Evolutionary conservation across 1,140 invertebrate species (phyloP), one percentile per base, ranked within the genome.

Genomic region (Conus betulinus): DNA sequence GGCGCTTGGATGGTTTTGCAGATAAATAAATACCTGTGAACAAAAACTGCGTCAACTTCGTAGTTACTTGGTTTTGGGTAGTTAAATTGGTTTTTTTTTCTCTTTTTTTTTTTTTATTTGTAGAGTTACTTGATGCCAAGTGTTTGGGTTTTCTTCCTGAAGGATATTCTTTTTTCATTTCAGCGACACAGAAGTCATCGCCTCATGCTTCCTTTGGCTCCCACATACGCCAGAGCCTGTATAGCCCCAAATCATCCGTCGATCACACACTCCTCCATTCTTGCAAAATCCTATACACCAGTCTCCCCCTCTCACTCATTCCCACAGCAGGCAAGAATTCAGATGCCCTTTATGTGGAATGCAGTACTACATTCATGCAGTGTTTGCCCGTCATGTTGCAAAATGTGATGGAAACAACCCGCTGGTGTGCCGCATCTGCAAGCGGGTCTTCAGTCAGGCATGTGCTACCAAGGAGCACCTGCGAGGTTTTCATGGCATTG

Each of bases 381-480:
- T 57, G 39, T 57, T 87, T 17, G 71, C n/a, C 51, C 67, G 85
- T 8, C 85, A 87, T 25, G 53, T 55, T 6, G 51, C 71, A 17
- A 87, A 87, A 57, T 87, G 85, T 57, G 85, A 87, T 57, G 85
- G 85, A 27, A 78, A 27, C 85, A 87, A 87, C 71, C 85, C 71
- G 51, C 85, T 87, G 39, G 71, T 87, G 52, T 87, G 85, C 27
- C 71, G 57, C 13, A 27, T 87, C 71, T 87, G 85, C 71, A 87
- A 85, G 51, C 85, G 89, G 15, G 85, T 85, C 13, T 90, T 88
- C 85, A 90, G 89, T 71, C 89, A 90, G 78, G 88, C 88, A 55
- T 90, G 89, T 87, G 89, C 89, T 1, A 78, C 88, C 10, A 90
- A 90, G 39, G 89, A 90, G 83, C 89, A 90, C 81, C 76, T 90